phyloP scores from a whole-genome alignment of 2,113 vertebrate genomes.

The Megaceryle torquata region DNA sequence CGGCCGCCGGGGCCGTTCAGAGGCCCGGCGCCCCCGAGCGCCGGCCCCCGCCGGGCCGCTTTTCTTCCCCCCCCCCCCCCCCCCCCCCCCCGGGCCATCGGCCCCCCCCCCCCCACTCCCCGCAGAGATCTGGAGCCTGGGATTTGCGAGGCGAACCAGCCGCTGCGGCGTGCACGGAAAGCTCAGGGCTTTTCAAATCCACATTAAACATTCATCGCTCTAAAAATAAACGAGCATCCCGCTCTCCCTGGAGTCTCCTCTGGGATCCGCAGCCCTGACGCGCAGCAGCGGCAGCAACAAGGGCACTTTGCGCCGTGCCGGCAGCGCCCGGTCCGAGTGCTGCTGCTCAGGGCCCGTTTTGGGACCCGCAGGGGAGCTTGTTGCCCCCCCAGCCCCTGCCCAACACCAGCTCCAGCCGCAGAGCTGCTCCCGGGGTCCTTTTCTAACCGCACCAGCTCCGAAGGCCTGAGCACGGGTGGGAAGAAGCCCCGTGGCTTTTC shows the following conservation, averaged over 20 bases:
- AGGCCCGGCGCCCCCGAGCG: too few relatives aligned
- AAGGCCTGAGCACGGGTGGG: not conserved
- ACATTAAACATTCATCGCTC: conserved; percentile 63
- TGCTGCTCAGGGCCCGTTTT: not conserved
- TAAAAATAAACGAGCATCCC: conserved; percentile 64
- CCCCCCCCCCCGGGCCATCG: not conserved
- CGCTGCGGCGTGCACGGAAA: not conserved
- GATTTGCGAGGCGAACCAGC: conserved; percentile 18
- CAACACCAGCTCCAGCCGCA: accelerated
- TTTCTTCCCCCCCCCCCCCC: not conserved
- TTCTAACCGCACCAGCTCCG: accelerated
- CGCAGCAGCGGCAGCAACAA: not conserved
- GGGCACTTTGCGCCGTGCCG: not conserved
- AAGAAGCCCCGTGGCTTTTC: not conserved
- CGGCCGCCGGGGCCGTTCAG: too few relatives aligned
- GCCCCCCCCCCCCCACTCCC: not conserved
- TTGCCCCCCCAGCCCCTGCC: not conserved
- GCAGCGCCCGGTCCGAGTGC: accelerated
- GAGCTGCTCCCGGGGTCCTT: accelerated
- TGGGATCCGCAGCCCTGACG: conserved; percentile 35
- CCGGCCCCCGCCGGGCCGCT: too few relatives aligned
- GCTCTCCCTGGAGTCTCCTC: conserved; percentile 51
- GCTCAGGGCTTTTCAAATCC: conserved; percentile 52
- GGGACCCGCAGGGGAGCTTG: accelerated
- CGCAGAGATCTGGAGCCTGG: not conserved